Percentiles rank a stretch among this genome's conserved stretches.
Evolutionary conservation across 2,113 vertebrate species (phyloP).

Genomic region (Smithornis capensis): DNA sequence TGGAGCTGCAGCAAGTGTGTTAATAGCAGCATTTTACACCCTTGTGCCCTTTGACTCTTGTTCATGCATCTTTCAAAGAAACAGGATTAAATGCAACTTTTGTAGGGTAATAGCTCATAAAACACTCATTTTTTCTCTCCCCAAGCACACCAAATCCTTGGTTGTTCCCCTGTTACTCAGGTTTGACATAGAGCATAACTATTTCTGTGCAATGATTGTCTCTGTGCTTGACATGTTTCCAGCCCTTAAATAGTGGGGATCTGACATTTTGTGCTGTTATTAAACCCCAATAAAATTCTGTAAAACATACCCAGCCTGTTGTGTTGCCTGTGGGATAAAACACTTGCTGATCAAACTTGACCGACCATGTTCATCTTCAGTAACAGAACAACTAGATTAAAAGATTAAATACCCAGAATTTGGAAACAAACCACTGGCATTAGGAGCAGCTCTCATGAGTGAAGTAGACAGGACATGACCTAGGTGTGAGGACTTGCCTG

Average conservation of each 20-base stretch:
- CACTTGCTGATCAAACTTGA: background rate
- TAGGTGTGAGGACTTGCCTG: background rate
- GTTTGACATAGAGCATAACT: background rate
- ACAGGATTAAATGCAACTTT: background rate
- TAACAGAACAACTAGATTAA: background rate
- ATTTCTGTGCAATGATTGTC: background rate
- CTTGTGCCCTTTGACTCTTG: background rate
- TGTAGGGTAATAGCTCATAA: background rate
- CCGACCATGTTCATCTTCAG: background rate
- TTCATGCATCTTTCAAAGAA: background rate
- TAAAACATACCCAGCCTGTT: background rate
- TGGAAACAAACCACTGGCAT: background rate
- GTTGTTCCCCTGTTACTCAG: background rate
- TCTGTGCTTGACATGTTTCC: background rate
- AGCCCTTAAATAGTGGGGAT: background rate
- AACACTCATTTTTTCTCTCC: background rate
- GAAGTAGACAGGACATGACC: background rate
- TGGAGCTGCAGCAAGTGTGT: background rate
- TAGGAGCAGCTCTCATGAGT: background rate
- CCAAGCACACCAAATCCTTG: background rate
- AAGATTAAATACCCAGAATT: background rate
- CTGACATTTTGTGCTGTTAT: background rate
- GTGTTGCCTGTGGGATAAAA: background rate
- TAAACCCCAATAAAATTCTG: conserved; percentile 11
- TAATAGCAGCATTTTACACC: background rate